phyloP scores from a whole-genome alignment of 2,888 invertebrate species.

The Linyphia triangularis region DNA sequence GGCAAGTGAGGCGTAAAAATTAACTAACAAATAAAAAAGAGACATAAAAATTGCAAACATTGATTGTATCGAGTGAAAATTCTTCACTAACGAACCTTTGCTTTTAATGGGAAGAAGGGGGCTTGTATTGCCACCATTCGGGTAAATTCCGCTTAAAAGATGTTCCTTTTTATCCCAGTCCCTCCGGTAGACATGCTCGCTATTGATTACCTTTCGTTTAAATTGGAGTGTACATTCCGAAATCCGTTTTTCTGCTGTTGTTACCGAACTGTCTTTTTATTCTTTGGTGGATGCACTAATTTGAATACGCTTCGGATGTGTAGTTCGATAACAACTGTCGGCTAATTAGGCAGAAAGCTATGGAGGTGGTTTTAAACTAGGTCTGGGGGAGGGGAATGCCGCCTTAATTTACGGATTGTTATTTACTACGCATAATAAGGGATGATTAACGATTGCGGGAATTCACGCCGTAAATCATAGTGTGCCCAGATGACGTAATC shows the following conservation, averaged over 20 bases:
- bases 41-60: not conserved
- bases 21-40: conserved; percentile 2
- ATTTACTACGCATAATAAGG: conserved; percentile 5
- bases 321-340: conserved; percentile 50
- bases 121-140: conserved; percentile 38
- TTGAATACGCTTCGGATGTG: conserved; percentile 17
- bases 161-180: not conserved
- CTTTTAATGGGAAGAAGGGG: conserved; percentile 45
- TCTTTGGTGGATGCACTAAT: not conserved
- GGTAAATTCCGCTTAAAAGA: conserved; percentile 28
- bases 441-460: not conserved
- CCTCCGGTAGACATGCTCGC: not conserved
- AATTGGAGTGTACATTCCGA: not conserved
- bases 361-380: not conserved
- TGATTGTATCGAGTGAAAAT: conserved; percentile 42
- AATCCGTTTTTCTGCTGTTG: conserved; percentile 10
- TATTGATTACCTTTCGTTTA: conserved; percentile 53
- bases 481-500: too few relatives aligned
- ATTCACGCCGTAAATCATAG: not conserved
- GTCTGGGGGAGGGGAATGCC: not conserved
- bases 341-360: conserved; percentile 38
- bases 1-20: not conserved
- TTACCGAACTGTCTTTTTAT: not conserved
- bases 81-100: conserved; percentile 19
- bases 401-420: not conserved